Base-by-base conservation (phyloP, 2,797 vertebrate genomes). In the Trematomus bernacchii region DNA sequence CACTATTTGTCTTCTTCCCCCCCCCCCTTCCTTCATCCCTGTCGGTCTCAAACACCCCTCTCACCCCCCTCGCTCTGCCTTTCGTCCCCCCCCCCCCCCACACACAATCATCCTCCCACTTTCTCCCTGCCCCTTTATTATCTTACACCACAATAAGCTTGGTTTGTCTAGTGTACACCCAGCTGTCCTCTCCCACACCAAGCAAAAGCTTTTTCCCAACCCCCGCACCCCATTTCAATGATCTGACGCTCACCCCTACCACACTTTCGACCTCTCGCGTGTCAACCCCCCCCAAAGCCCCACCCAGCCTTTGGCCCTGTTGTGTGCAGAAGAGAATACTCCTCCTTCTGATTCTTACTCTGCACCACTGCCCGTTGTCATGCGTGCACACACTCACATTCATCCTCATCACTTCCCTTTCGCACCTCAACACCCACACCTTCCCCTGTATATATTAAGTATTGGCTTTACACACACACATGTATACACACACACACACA, bases 401-500 rank as follows among this genome's bases (percentile, higher is more conserved):
- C 83, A 87, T 90, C 82, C 86, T 89, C 87, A 89, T 92, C 71
- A 79, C 84, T 66, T 79, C 65, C 52, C 16, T 73, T 80, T 76
- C 1, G 47, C 85, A 79, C 83, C 44, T 90, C 37, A 1, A 61
- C 79, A 72, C 71, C 53, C 77, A 73, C 71, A 78, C 73, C 71
- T 68, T 42, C 55, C 50, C 19, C 62, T 73, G 42, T 77, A 62
- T 40, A 59, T 59, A 21, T 52, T 21, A 30, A 47, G n/a, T 58
- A 64, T 44, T 64, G 21, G 10, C 53, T 62, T 48, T 61, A 46
- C 44, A 60, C 60, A 53, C 40, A 61, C 62, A 19, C 67, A 60
- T 42, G 37, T 37, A 37, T 64, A 76, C 66, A 59, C 53, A 55
- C n/a, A 50, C 52, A 58, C 33, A 23, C 63, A 75, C 54, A 71